phyloP scores from a whole-genome alignment of 2,113 vertebrate species.

The Aramus guarauna region DNA sequence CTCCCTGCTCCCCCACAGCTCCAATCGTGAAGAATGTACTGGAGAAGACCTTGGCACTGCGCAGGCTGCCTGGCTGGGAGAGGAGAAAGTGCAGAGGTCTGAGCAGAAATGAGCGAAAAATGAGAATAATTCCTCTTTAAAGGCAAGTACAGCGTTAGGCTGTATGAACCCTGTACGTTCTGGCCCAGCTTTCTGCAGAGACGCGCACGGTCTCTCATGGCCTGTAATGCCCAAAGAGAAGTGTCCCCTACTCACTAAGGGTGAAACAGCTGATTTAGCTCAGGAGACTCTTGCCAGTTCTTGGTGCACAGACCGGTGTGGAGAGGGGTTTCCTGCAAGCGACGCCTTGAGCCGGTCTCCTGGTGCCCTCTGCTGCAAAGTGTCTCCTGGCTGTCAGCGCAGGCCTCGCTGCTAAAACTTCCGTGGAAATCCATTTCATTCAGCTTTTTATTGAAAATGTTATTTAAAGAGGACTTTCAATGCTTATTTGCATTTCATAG shows the following conservation, averaged over 20 bases:
- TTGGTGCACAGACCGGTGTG: not conserved
- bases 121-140: not conserved
- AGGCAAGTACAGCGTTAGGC: rapidly evolving
- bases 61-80: not conserved
- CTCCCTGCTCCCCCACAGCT: not conserved
- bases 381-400: rapidly evolving
- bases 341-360: not conserved
- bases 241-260: not conserved
- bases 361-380: constrained; percentile 5
- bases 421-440: no score
- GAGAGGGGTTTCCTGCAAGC: rapidly evolving
- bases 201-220: rapidly evolving
- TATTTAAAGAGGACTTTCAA: not conserved
- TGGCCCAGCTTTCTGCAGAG: not conserved
- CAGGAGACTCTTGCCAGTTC: not conserved
- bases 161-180: rapidly evolving
- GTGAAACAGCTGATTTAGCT: not conserved
- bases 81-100: not conserved
- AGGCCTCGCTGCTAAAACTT: not conserved
- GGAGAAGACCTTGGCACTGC: not conserved
- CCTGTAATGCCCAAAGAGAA: not conserved
- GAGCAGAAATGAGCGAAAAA: not conserved
- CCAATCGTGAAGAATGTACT: not conserved
- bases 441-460: not conserved
- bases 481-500: not conserved